Evolutionary conservation across 2,797 vertebrate genomes (phyloP).

Genomic region (Ctenopoma kingsleyae): DNA sequence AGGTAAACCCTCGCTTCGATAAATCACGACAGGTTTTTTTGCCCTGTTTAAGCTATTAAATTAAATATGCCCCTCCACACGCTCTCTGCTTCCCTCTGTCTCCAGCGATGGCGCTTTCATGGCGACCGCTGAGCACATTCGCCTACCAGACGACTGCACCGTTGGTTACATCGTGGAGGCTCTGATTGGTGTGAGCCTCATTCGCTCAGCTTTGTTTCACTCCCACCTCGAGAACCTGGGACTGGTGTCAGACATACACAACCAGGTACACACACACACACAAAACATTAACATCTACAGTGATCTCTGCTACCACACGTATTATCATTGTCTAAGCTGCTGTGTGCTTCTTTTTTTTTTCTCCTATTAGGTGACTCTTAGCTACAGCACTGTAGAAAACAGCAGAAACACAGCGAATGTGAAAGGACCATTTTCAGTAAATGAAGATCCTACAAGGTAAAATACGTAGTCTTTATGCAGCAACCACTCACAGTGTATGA

Average conservation of each 20-base stretch:
- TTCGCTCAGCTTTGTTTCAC: conserved; percentile 91
- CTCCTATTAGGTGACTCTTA: conserved; percentile 89
- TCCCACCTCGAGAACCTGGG: conserved; percentile 96
- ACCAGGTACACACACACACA: conserved; percentile 84
- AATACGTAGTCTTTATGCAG: not conserved
- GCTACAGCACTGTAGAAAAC: conserved; percentile 91
- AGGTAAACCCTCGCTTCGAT: conserved; percentile 80
- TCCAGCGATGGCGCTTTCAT: conserved; percentile 92
- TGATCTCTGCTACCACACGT: not conserved
- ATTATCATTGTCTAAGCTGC: not conserved
- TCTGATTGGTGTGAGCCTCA: conserved; percentile 89
- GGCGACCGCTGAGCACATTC: conserved; percentile 92
- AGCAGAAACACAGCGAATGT: conserved; percentile 90
- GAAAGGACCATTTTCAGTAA: conserved; percentile 86
- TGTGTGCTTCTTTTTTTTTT: conserved; percentile 28
- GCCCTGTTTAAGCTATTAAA: accelerated
- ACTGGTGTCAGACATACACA: conserved; percentile 87
- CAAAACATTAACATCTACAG: not conserved
- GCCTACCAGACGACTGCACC: conserved; percentile 95
- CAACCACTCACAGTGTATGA: not conserved
- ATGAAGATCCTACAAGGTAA: conserved; percentile 93
- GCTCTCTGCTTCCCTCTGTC: not conserved
- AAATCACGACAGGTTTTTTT: not conserved
- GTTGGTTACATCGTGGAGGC: conserved; percentile 96
- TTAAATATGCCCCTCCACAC: not conserved